A percentile compares a stretch with the other conserved stretches of the same genome.
Evolutionary conservation across 1,140 invertebrate species (phyloP).

Genomic region (Heliconius congener): DNA sequence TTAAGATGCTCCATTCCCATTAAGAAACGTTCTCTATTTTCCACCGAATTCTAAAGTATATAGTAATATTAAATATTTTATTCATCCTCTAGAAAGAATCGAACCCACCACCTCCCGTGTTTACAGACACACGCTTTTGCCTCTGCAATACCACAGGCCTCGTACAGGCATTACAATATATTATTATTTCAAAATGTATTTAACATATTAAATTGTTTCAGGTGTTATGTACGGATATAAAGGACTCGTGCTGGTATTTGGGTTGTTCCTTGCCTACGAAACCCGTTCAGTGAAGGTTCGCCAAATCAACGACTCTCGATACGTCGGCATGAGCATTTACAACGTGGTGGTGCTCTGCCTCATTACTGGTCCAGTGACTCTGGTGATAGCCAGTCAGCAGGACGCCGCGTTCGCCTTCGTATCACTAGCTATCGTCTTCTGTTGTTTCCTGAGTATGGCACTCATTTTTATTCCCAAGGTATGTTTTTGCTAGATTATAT

Average conservation of each 20-base stretch:
- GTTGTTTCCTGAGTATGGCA: constrained; percentile 98
- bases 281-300: constrained; percentile 97
- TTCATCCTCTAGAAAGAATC: too few species aligned
- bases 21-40: too few species aligned
- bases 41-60: too few species aligned
- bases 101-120: too few species aligned
- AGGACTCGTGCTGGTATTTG: constrained; percentile 97
- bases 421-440: constrained; percentile 96
- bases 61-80: too few species aligned
- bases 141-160: too few species aligned
- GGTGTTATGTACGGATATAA: constrained; percentile 98
- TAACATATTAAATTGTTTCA: constrained; percentile 70
- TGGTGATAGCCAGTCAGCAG: constrained; percentile 98
- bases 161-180: too few species aligned
- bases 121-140: too few species aligned
- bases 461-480: constrained; percentile 98
- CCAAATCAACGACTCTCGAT: constrained; percentile 96
- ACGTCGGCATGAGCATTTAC: constrained; percentile 99
- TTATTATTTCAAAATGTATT: not conserved
- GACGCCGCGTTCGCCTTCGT: constrained; percentile 99
- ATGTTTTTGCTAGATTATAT: constrained; percentile 42
- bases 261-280: constrained; percentile 98
- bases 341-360: constrained; percentile 99
- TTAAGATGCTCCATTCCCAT: too few species aligned
- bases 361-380: constrained; percentile 97